A percentile compares a stretch with the other conserved stretches of the same genome.
Evolutionary conservation across 1,140 invertebrate species (phyloP).

Genomic region (Leptinotarsa undecemlineata): DNA sequence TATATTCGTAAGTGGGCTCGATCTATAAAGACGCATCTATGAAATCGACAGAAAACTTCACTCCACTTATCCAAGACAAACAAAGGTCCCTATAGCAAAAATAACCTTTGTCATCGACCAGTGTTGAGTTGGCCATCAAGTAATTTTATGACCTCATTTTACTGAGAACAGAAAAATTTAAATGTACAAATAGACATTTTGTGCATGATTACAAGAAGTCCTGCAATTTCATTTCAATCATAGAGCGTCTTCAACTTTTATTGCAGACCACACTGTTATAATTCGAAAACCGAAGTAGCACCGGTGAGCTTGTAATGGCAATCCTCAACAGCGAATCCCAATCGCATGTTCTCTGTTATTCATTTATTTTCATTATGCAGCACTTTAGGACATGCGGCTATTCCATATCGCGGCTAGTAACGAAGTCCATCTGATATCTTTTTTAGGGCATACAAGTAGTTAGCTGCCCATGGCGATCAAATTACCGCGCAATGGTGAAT

Average conservation of each 20-base stretch:
- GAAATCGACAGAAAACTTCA: no score
- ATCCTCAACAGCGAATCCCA: neutral
- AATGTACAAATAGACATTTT: no score
- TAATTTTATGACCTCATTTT: no score
- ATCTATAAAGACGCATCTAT: no score
- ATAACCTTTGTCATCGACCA: no score
- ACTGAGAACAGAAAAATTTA: no score
- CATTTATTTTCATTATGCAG: slow-evolving; percentile 19
- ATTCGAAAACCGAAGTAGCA: slow-evolving; percentile 5
- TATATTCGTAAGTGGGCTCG: no score
- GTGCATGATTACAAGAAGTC: no score
- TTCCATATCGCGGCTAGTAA: neutral
- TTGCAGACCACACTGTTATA: neutral
- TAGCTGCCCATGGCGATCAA: slow-evolving; percentile 31
- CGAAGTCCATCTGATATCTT: slow-evolving; percentile 6
- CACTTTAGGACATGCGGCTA: slow-evolving; percentile 4
- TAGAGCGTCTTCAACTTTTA: neutral
- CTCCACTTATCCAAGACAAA: no score
- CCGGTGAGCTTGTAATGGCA: neutral
- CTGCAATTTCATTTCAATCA: no score
- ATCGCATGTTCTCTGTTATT: slow-evolving; percentile 9
- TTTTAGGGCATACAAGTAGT: slow-evolving; percentile 12
- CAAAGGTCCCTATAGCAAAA: no score
- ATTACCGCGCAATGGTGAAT: slow-evolving; percentile 27
- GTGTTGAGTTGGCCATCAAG: no score